phyloP scores from a whole-genome alignment of 23 tunicate genomes.

The Diplosoma virens region DNA sequence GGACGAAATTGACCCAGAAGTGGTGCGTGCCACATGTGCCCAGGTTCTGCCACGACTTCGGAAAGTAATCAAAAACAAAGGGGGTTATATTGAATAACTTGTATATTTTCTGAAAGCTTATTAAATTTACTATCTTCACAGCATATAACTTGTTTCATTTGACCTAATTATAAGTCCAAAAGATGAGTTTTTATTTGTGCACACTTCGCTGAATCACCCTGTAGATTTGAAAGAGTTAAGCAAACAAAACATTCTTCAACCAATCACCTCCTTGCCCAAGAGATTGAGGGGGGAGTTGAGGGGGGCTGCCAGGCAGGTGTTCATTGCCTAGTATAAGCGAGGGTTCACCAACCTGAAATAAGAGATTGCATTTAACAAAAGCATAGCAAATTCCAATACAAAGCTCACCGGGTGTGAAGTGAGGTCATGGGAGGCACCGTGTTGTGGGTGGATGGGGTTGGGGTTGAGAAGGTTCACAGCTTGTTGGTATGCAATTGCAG shows the following conservation, averaged over 20 bases:
- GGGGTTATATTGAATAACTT: no score
- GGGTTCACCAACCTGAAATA: background rate
- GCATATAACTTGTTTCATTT: no score
- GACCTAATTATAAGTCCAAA: no score
- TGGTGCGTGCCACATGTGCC: no score
- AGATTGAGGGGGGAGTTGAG: background rate
- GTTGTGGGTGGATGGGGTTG: background rate
- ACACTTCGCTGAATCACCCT: background rate
- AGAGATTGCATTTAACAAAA: no score
- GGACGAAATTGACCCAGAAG: no score
- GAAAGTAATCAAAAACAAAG: no score
- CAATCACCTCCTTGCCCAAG: background rate
- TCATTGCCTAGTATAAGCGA: background rate
- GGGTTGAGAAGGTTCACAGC: background rate
- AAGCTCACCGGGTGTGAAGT: background rate
- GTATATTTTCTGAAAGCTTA: no score
- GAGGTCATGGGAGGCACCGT: background rate
- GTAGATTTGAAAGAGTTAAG: background rate
- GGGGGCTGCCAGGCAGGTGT: background rate
- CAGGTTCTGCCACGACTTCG: no score
- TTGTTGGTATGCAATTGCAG: constrained; percentile 14
- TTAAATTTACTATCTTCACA: no score
- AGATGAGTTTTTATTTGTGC: no score
- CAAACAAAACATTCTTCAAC: background rate
- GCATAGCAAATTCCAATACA: no score